phyloP scores from a whole-genome alignment of 1,140 invertebrate genomes.

The Parapsyche elsis region DNA sequence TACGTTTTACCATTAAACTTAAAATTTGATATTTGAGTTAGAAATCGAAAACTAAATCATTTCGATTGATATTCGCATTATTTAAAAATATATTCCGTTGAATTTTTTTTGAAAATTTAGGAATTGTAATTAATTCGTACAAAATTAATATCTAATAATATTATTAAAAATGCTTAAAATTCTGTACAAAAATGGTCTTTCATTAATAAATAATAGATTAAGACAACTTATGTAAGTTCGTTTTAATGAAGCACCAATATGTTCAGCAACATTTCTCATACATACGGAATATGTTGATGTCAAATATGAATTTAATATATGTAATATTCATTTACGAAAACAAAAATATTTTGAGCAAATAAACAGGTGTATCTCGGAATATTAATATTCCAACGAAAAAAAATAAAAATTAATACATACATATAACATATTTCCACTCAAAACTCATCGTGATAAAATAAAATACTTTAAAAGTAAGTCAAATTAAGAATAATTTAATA shows the following conservation, averaged over 20 bases:
- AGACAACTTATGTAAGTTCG: conserved; percentile 12
- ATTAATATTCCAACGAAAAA: conserved; percentile 6
- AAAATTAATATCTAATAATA: too few relatives aligned
- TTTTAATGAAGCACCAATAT: conserved; percentile 49
- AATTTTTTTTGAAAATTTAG: not conserved
- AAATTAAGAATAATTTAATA: too few relatives aligned
- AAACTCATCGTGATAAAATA: too few relatives aligned
- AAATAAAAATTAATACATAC: not conserved
- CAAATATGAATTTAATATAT: conserved; percentile 12
- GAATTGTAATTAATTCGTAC: not conserved
- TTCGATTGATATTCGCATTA: too few relatives aligned
- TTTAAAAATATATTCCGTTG: not conserved
- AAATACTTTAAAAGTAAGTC: too few relatives aligned
- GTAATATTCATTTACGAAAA: conserved; percentile 43
- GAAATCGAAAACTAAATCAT: not conserved
- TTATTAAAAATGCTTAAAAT: not conserved
- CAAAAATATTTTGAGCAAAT: conserved; percentile 54
- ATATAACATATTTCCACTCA: not conserved
- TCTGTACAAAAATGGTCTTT: conserved; percentile 14
- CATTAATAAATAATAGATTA: conserved; percentile 26
- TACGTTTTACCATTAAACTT: not conserved
- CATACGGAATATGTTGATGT: conserved; percentile 15
- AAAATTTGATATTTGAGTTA: not conserved
- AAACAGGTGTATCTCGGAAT: conserved; percentile 52
- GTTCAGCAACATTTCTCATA: conserved; percentile 48